Evolutionary conservation across 2,113 vertebrate species (phyloP), one percentile per base, ranked within the genome.

Genomic region (Oreochromis tanganicae): DNA sequence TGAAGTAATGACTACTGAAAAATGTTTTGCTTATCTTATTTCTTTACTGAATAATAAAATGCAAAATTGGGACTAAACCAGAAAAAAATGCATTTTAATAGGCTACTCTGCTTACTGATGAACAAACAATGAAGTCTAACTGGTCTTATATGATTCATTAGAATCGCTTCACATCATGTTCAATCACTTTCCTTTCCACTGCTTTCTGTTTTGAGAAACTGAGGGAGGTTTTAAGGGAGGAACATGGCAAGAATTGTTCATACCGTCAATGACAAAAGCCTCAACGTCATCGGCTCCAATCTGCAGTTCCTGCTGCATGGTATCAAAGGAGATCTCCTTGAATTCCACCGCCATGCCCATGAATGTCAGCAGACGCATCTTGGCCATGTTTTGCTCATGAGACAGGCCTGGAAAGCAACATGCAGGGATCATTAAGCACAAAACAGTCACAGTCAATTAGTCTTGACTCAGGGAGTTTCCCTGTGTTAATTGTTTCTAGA

Each of bases 341-440:
- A 96, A 98, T 95, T 99, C 98, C 71, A 98, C 98, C 12, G 99
- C 98, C 99, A 99, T 99, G 90, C 99, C 98, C 99, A 99, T 99
- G 93, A 99, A 99, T 16, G 98, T 99, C 80, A 99, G 97, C 66
- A 99, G 96, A 91, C 99, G 97, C 99, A 99, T 99, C 96, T 99
- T 99, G 84, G 97, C 96, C 97, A 98, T 98, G 91, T 99, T 99
- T 92, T 99, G 98, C 92, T 99, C 98, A 1, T 99, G 99, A 91
- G 97, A 97, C 79, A 99, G 95, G 36, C 98, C 99, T 99, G 93
- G 41, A 82, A 89, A 93, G 73, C 61, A 78, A 83, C 75, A 87
- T 16, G 38, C 73, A 91, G 83, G 92, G 86, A 86, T 92, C 91
- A 90, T 91, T 94, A 88, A 91, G 80, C 92, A 95, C 97, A 96